These are phyloP conservation scores for Aphelocoma coerulescens DNA, from an alignment of 2,113 vertebrate species.

Conservation along the genomic window DNA sequence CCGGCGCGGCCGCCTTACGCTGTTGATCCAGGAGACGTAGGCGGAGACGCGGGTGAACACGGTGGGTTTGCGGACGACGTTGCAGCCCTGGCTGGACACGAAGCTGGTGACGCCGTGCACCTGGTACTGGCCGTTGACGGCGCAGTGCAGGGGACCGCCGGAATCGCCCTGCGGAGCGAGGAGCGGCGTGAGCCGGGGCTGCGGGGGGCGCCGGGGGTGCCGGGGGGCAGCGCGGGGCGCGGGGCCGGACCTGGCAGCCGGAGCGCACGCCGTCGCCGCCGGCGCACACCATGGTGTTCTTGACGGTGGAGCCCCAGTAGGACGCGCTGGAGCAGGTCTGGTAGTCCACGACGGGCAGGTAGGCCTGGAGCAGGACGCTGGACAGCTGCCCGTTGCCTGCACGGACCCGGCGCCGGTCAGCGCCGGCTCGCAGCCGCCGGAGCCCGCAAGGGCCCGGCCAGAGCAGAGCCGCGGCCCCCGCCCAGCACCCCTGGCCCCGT, in stretches of 20 bases:
- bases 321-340: conserved; percentile 72
- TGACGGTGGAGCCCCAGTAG: conserved; percentile 87
- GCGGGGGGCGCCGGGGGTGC: accelerated
- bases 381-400: conserved; percentile 82
- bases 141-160: conserved; percentile 87
- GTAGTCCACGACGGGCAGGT: conserved; percentile 78
- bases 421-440: not conserved
- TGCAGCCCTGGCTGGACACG: conserved; percentile 82
- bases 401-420: not conserved
- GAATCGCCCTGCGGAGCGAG: conserved; percentile 80
- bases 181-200: not conserved
- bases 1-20: conserved; percentile 58
- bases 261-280: conserved; percentile 75
- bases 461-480: not conserved
- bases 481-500: not conserved
- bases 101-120: conserved; percentile 90
- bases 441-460: not conserved
- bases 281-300: conserved; percentile 85
- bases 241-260: conserved; percentile 79
- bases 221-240: not conserved
- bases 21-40: conserved; percentile 84
- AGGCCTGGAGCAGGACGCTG: conserved; percentile 82
- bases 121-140: conserved; percentile 72
- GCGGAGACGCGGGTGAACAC: conserved; percentile 89
- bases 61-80: conserved; percentile 78